Base-by-base conservation (phyloP, 2,113 vertebrate genomes). In the Lucifuga dentata region DNA sequence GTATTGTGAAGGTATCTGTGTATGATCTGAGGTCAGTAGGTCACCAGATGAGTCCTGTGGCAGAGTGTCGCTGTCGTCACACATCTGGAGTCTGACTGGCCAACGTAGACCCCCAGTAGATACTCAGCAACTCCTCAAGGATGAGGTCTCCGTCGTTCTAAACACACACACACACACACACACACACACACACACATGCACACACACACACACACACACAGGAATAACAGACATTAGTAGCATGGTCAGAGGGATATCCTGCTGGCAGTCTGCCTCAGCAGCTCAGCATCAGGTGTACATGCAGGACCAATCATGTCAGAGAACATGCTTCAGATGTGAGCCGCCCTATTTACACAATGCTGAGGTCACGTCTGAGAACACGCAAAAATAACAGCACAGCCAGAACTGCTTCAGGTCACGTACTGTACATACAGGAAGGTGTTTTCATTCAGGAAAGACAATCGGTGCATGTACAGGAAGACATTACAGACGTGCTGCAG, bases 41-140 rank as follows among this genome's bases (percentile, higher is more conserved):
- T 33, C 78, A 87, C 59, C 77, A 83, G 86, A 91, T 92, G 0
- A 83, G 29, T 44, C 80, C n/a, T n/a, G n/a, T n/a, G n/a, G 93
- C 69, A 99, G 92, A 57, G 95, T 93, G 46, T 99, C 96, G 15
- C 96, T 91, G 89, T 97, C 95, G 7, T 99, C 97, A 45, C 98
- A 93, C 96, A 99, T 99, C 92, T 99, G 97, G 29, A 99, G 92
- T 20, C 98, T 93, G 86, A 99, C 99, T 76, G 98, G 96, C 17
- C 98, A 90, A 32, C 94, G 92, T 46, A 99, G 85, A 8, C 98
- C 98, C 97, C 98, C n/a, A 99, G 38, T 95, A 97, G 88, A 99
- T 96, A 87, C 97, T 99, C 55, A 99, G 92, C 84, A 99, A 84
- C 45, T 97, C 98, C 80, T 99, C 98, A 19, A 99, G 92, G 2